These are phyloP conservation scores for Agrochola macilenta DNA, from an alignment of 2,888 invertebrate genomes.

Conservation along the genomic window DNA sequence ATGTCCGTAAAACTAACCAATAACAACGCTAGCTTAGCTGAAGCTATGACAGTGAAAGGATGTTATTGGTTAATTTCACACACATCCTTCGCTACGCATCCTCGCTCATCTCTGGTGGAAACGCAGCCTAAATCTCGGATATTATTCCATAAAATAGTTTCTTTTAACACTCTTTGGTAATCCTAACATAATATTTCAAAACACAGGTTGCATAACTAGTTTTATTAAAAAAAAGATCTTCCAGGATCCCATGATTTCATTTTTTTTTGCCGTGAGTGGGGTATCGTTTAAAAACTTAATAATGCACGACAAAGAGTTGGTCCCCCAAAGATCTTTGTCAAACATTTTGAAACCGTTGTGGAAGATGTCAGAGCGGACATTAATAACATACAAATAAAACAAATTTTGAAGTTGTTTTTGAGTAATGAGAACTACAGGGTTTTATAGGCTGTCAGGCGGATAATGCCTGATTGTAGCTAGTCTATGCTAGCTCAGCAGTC, in stretches of 20 bases:
- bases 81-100: no score
- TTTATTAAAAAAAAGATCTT: neutral
- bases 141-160: neutral
- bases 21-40: no score
- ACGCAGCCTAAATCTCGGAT: neutral
- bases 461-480: conserved; percentile 11
- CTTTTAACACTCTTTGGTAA: neutral
- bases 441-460: neutral
- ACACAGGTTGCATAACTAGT: neutral
- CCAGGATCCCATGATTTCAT: neutral
- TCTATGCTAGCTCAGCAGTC: conserved; percentile 6
- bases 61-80: no score
- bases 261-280: conserved; percentile 1
- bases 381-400: conserved; percentile 5
- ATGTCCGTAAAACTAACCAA: no score
- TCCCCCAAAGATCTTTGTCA: conserved; percentile 18
- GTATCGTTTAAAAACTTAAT: conserved; percentile 34
- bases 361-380: neutral
- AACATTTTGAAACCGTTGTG: conserved; percentile 12
- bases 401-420: neutral
- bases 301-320: conserved; percentile 35
- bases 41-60: no score
- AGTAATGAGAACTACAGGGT: neutral
- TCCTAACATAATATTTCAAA: neutral
- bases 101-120: no score